Evolutionary conservation across 2,113 vertebrate genomes (phyloP).

Genomic region (Macrotus californicus): DNA sequence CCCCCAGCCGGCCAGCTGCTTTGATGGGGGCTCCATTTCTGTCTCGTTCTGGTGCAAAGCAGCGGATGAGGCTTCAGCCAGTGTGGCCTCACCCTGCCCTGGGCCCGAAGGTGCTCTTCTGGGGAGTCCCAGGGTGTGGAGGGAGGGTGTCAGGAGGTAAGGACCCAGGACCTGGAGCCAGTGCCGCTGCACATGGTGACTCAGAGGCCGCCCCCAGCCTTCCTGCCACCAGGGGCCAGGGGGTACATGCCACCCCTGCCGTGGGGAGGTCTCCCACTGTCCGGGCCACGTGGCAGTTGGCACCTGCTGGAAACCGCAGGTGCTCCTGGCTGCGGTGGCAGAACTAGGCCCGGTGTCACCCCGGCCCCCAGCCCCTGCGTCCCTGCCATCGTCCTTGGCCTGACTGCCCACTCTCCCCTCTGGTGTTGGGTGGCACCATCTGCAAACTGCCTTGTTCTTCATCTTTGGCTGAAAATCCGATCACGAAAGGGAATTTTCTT

Average conservation of each 20-base stretch:
- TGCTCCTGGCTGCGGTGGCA: not conserved
- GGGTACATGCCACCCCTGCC: not conserved
- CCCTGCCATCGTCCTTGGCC: constrained; percentile 36
- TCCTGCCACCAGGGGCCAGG: not conserved
- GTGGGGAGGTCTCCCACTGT: not conserved
- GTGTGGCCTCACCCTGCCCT: not conserved
- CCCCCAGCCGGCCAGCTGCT: too few relatives aligned
- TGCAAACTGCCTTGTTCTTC: constrained; percentile 70
- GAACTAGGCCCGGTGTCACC: fast-evolving
- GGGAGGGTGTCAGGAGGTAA: not conserved
- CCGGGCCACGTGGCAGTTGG: too few relatives aligned
- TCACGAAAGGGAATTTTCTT: constrained; percentile 76
- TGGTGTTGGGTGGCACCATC: not conserved
- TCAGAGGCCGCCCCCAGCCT: not conserved
- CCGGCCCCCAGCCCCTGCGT: not conserved
- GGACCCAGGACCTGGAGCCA: not conserved
- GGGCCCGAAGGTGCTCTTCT: not conserved
- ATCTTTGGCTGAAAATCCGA: constrained; percentile 74
- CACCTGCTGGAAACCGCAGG: not conserved
- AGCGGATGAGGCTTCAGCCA: not conserved
- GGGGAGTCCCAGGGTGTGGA: not conserved
- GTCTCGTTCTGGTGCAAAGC: not conserved
- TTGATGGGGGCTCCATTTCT: too few relatives aligned
- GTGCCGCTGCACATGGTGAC: not conserved
- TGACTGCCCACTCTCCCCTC: constrained; percentile 28